Conservation (phyloP, 2,888 invertebrate species). For the Drosophila subquinaria region DNA sequence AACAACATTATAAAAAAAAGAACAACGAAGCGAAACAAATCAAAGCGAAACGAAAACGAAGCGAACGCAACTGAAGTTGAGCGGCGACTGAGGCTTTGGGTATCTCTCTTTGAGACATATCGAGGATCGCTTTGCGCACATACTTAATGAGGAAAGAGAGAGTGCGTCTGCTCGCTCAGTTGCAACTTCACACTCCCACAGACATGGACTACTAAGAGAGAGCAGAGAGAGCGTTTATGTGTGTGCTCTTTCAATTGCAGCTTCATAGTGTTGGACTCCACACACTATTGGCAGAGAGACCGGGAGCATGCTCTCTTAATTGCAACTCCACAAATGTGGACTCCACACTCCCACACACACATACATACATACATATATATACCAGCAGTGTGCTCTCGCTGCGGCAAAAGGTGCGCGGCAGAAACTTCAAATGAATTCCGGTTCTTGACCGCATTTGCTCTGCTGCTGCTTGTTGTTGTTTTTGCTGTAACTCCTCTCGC, state of each 20-base stretch:
- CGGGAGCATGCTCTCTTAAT: not conserved
- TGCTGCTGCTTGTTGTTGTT: slow-evolving; percentile 23
- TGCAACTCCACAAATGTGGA: slow-evolving; percentile 15
- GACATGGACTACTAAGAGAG: not conserved
- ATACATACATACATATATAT: not conserved
- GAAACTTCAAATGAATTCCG: slow-evolving; percentile 76
- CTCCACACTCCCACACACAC: slow-evolving; percentile 22
- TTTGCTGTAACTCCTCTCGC: slow-evolving; percentile 14
- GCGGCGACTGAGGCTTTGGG: slow-evolving; percentile 44
- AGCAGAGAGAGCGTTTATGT: not conserved
- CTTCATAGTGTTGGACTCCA: not conserved
- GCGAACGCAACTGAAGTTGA: slow-evolving; percentile 58
- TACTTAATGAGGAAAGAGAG: not conserved
- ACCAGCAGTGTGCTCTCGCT: not conserved
- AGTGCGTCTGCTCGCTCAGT: not conserved
- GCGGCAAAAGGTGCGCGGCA: slow-evolving; percentile 57
- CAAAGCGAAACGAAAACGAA: slow-evolving; percentile 28
- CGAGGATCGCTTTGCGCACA: slow-evolving; percentile 40
- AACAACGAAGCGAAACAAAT: slow-evolving; percentile 11
- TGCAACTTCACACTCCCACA: slow-evolving; percentile 26
- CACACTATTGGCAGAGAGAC: not conserved
- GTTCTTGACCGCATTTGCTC: slow-evolving; percentile 57
- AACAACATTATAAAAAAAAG: slow-evolving; percentile 18
- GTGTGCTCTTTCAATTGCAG: not conserved
- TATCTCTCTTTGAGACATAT: slow-evolving; percentile 5